These are phyloP conservation scores for Zele albiditarsus DNA, from an alignment of 2,888 invertebrate genomes.

Conservation along the genomic window DNA sequence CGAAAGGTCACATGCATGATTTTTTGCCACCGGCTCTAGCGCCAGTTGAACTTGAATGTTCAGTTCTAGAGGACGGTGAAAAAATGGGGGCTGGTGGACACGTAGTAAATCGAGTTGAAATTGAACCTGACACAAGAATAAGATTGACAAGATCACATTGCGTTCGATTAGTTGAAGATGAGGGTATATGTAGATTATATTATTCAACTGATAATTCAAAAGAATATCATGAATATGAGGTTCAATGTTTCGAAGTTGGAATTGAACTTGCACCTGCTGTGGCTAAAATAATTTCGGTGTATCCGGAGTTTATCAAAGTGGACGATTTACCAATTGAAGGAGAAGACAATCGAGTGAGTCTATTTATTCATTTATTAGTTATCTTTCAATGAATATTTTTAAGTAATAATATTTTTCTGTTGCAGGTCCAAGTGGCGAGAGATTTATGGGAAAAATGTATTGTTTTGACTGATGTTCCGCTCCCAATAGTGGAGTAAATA, in stretches of 20 bases:
- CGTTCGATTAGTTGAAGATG: conserved; percentile 79
- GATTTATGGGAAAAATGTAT: conserved; percentile 90
- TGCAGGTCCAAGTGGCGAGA: conserved; percentile 77
- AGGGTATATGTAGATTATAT: conserved; percentile 79
- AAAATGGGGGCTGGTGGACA: conserved; percentile 78
- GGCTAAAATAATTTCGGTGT: conserved; percentile 81
- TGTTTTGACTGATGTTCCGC: conserved; percentile 81
- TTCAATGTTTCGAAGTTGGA: conserved; percentile 84
- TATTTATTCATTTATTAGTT: conserved; percentile 4
- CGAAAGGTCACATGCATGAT: conserved; percentile 87
- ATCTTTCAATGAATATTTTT: not conserved
- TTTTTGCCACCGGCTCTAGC: conserved; percentile 88
- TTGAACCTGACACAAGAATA: conserved; percentile 79
- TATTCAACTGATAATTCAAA: conserved; percentile 89
- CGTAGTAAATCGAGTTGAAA: conserved; percentile 79
- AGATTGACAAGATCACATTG: conserved; percentile 74
- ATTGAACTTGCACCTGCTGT: conserved; percentile 81
- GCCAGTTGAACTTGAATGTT: conserved; percentile 79
- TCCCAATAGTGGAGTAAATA: conserved; percentile 72
- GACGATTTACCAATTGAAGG: conserved; percentile 81
- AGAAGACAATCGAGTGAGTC: conserved; percentile 78
- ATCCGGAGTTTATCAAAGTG: conserved; percentile 85
- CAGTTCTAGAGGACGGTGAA: conserved; percentile 84
- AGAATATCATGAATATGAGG: conserved; percentile 88
- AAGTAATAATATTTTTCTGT: conserved; percentile 36